phyloP scores from a whole-genome alignment of 1,140 invertebrate species.

The Bathynomus jamesi region DNA sequence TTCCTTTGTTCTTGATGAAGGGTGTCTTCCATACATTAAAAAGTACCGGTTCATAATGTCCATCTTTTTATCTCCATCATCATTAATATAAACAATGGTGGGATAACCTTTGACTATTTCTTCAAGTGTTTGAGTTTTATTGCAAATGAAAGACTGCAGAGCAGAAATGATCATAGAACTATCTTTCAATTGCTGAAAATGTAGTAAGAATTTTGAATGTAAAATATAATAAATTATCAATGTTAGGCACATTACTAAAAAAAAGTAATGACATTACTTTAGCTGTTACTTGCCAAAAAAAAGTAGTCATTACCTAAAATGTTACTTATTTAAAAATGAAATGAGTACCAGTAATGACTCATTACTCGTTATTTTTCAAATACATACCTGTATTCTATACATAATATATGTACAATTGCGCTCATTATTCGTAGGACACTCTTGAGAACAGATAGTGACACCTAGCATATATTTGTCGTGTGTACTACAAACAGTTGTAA shows the following conservation, averaged over 20 bases:
- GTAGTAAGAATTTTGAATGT: neutral
- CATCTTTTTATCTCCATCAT: conserved; percentile 55
- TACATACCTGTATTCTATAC: too few species aligned
- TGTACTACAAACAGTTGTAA: too few species aligned
- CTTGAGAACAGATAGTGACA: too few species aligned
- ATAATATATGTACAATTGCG: too few species aligned
- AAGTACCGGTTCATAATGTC: conserved; percentile 94
- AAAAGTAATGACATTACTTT: neutral
- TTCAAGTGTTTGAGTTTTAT: conserved; percentile 54
- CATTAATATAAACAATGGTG: conserved; percentile 52
- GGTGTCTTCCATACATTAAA: conserved; percentile 63
- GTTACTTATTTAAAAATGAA: too few species aligned
- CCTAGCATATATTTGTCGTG: too few species aligned
- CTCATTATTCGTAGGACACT: too few species aligned
- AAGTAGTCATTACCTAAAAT: too few species aligned
- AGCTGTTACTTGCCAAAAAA: too few species aligned
- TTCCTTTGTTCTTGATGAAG: conserved; percentile 51
- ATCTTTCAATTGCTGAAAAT: conserved; percentile 71
- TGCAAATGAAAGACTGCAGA: conserved; percentile 65
- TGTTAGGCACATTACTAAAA: neutral
- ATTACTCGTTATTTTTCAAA: too few species aligned
- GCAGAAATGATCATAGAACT: conserved; percentile 89
- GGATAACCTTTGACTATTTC: conserved; percentile 80
- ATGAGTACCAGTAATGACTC: too few species aligned
- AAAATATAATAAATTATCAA: neutral